phyloP scores from a whole-genome alignment of 2,797 vertebrate genomes.

The Gallinago nigripennis region DNA sequence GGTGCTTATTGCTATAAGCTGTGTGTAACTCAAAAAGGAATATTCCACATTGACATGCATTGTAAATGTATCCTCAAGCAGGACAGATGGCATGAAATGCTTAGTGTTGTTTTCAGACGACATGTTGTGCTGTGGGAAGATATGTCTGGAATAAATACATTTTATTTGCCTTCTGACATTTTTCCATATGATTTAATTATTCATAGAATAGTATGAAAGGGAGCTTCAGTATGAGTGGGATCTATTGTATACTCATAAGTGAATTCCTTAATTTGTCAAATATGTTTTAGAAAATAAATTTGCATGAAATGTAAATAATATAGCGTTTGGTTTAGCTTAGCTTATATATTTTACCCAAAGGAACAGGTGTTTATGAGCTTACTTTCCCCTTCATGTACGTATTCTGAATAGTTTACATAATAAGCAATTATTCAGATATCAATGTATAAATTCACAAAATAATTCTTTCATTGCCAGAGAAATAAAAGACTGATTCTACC shows the following conservation, averaged over 20 bases:
- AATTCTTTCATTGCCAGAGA: constrained; percentile 45
- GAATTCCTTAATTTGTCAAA: constrained; percentile 44
- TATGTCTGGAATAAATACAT: constrained; percentile 76
- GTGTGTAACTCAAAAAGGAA: constrained; percentile 52
- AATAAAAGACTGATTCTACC: constrained; percentile 57
- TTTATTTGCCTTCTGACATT: constrained; percentile 76
- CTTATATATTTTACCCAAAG: constrained; percentile 66
- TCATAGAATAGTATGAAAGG: constrained; percentile 36
- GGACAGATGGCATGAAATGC: constrained; percentile 79
- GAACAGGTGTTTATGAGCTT: constrained; percentile 71
- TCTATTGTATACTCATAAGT: constrained; percentile 45
- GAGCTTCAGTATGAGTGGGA: constrained; percentile 31
- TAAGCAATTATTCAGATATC: constrained; percentile 50
- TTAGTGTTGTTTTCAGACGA: constrained; percentile 74
- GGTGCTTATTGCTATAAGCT: constrained; percentile 39
- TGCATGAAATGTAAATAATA: constrained; percentile 61
- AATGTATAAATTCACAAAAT: constrained; percentile 61
- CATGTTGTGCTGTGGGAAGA: constrained; percentile 74
- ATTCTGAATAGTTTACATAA: constrained; percentile 63
- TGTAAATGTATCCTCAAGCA: constrained; percentile 62
- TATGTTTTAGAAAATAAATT: constrained; percentile 64
- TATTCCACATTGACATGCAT: constrained; percentile 57
- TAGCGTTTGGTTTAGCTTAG: constrained; percentile 64
- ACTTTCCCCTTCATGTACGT: constrained; percentile 48
- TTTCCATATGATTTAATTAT: constrained; percentile 76